These are phyloP conservation scores for Athripsodes cinereus DNA, from an alignment of 2,888 invertebrate genomes.

Conservation along the genomic window DNA sequence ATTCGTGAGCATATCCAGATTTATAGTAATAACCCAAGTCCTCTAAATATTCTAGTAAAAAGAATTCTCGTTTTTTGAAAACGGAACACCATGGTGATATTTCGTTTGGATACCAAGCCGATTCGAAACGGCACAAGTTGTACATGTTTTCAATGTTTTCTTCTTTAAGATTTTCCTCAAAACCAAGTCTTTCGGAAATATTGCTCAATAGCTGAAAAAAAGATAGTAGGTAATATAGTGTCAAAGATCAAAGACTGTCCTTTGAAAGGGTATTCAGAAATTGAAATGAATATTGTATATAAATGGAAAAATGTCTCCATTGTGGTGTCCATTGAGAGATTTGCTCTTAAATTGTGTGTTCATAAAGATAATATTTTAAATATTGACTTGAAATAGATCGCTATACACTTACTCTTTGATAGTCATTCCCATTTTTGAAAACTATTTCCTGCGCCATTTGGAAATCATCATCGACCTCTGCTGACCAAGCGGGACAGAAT, in stretches of 20 bases:
- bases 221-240: too few species aligned
- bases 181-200: conserved; percentile 50
- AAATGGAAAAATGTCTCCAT: too few species aligned
- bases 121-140: conserved; percentile 72
- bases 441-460: conserved; percentile 27
- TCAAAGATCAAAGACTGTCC: too few species aligned
- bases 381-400: too few species aligned
- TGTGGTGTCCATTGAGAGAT: too few species aligned
- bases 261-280: too few species aligned
- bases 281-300: neutral
- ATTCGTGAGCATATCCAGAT: conserved; percentile 56
- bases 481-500: conserved; percentile 47
- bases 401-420: conserved; percentile 9
- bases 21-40: conserved; percentile 69
- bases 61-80: conserved; percentile 62
- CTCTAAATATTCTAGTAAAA: conserved; percentile 67
- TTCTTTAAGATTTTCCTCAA: conserved; percentile 33
- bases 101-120: conserved; percentile 58
- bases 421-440: conserved; percentile 32
- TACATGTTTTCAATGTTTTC: conserved; percentile 58
- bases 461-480: conserved; percentile 34
- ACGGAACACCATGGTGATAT: conserved; percentile 69
- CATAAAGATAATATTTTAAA: too few species aligned
- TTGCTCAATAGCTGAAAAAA: conserved; percentile 38
- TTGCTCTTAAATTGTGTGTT: too few species aligned